Conservation (phyloP, 2,797 vertebrate species). For the Sebastiscus tertius region DNA sequence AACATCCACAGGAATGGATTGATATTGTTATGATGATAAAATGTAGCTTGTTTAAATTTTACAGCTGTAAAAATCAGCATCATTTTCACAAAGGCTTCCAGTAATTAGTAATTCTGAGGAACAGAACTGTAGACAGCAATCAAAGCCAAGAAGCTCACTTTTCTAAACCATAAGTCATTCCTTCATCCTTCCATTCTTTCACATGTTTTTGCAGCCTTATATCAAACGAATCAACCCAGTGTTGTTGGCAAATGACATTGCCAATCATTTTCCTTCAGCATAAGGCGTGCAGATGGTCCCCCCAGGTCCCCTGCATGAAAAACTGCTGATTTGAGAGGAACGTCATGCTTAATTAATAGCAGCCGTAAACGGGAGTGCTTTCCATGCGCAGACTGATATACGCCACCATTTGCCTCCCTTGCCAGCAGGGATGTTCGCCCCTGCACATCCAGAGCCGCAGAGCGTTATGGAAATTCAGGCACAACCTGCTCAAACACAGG, state of each 20-base stretch:
- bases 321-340: slow-evolving; percentile 85
- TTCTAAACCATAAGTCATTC: neutral
- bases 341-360: slow-evolving; percentile 84
- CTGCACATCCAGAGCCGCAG: slow-evolving; percentile 49
- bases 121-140: neutral
- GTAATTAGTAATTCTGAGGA: neutral
- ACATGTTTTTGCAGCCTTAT: slow-evolving; percentile 17
- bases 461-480: slow-evolving; percentile 67
- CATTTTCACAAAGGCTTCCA: neutral
- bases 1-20: neutral
- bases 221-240: slow-evolving; percentile 51
- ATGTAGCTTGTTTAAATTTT: neutral
- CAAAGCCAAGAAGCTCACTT: slow-evolving; percentile 2
- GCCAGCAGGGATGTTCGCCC: slow-evolving; percentile 67
- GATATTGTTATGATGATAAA: neutral
- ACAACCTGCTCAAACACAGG: slow-evolving; percentile 75
- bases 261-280: slow-evolving; percentile 77
- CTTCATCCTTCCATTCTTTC: slow-evolving; percentile 4
- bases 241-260: slow-evolving; percentile 74
- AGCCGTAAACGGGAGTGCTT: slow-evolving; percentile 71
- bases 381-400: slow-evolving; percentile 70
- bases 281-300: slow-evolving; percentile 79
- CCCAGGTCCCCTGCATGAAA: slow-evolving; percentile 71
- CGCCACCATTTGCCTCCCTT: slow-evolving; percentile 66
- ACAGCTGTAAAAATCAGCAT: neutral